These are phyloP conservation scores for Lottia scabra DNA, from an alignment of 2,888 invertebrate species.

Conservation along the genomic window DNA sequence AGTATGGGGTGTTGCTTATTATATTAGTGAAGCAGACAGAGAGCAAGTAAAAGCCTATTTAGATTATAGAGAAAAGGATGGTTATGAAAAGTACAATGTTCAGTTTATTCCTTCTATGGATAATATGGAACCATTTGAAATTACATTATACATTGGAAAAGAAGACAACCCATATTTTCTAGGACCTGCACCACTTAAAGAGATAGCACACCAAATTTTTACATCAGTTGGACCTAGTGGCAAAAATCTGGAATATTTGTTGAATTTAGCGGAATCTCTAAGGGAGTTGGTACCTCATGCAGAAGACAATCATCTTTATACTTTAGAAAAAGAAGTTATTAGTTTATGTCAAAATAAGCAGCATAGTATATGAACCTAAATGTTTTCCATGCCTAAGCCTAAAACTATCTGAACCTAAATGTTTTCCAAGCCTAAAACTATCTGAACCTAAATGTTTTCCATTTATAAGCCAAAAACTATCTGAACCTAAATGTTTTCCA, in stretches of 20 bases:
- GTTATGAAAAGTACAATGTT: constrained; percentile 81
- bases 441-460: no score
- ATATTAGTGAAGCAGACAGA: constrained; percentile 79
- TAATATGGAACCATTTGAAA: constrained; percentile 73
- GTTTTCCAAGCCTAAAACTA: no score
- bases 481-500: no score
- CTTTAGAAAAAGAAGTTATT: constrained; percentile 77
- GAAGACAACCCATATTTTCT: constrained; percentile 84
- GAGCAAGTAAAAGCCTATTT: constrained; percentile 81
- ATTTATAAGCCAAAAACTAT: no score
- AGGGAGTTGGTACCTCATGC: constrained; percentile 77
- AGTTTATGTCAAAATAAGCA: not conserved
- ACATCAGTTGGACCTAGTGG: constrained; percentile 85
- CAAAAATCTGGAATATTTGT: constrained; percentile 90
- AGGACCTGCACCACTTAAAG: constrained; percentile 81
- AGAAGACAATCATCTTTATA: constrained; percentile 82
- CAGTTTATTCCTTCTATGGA: constrained; percentile 77
- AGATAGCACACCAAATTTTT: constrained; percentile 85
- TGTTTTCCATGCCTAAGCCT: not conserved
- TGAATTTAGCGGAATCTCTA: constrained; percentile 85
- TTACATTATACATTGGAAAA: constrained; percentile 86
- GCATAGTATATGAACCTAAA: not conserved
- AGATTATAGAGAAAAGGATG: constrained; percentile 92
- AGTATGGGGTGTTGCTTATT: constrained; percentile 94
- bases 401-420: no score